Evolutionary conservation across 1,140 invertebrate species (phyloP).

Genomic region (Zaprionus africanus): DNA sequence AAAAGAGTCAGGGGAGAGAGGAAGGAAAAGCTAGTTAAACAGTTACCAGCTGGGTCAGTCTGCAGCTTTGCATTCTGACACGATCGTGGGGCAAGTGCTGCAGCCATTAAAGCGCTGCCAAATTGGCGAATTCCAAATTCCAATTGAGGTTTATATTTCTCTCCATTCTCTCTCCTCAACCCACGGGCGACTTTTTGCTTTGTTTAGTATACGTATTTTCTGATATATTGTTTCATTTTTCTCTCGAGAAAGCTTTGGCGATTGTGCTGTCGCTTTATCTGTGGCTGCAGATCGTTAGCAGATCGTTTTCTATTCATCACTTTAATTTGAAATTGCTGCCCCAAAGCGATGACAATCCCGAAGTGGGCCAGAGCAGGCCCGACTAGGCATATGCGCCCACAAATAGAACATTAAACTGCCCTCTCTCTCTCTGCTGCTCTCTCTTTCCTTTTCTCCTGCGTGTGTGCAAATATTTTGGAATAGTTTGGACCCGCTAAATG

Average conservation of each 20-base stretch:
- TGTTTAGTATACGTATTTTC: not conserved
- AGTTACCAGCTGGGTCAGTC: not conserved
- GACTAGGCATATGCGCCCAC: constrained; percentile 33
- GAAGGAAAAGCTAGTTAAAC: not conserved
- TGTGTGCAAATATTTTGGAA: constrained; percentile 43
- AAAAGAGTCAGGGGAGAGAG: not conserved
- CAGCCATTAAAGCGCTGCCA: not conserved
- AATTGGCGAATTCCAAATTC: not conserved
- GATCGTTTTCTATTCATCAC: constrained; percentile 50
- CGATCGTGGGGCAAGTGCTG: not conserved
- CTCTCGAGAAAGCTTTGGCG: not conserved
- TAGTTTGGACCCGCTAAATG: constrained; percentile 29
- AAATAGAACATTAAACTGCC: constrained; percentile 26
- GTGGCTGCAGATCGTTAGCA: constrained; percentile 5
- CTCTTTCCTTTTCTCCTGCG: not conserved
- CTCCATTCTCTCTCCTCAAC: not conserved
- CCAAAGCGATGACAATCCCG: constrained; percentile 36
- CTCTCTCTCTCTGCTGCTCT: not conserved
- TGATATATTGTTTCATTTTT: not conserved
- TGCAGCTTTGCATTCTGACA: not conserved
- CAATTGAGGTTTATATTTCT: not conserved
- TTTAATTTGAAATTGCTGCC: constrained; percentile 31
- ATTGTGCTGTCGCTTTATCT: not conserved
- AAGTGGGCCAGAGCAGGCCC: constrained; percentile 38
- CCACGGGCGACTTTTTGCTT: not conserved